These are phyloP conservation scores for Lethrus apterus DNA, from an alignment of 1,140 invertebrate species.

Conservation along the genomic window DNA sequence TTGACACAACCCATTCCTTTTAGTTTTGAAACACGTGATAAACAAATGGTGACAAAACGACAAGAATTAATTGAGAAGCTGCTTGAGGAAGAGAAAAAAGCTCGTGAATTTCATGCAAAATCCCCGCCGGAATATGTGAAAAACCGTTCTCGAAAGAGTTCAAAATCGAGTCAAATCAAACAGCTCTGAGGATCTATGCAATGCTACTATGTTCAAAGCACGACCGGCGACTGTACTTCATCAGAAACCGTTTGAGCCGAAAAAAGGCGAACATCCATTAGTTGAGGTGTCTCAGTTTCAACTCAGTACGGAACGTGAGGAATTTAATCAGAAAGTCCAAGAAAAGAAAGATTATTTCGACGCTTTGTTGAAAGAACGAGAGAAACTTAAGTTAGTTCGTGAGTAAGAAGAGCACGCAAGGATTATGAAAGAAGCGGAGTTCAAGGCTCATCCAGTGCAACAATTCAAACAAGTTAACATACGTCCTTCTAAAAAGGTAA, in stretches of 20 bases:
- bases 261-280: conserved; percentile 22
- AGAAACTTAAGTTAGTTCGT: neutral
- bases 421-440: conserved; percentile 19
- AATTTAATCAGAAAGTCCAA: conserved; percentile 40
- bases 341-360: conserved; percentile 33
- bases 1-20: conserved; percentile 42
- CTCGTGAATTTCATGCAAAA: no score
- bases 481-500: conserved; percentile 20
- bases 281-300: conserved; percentile 37
- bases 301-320: conserved; percentile 45
- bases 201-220: no score
- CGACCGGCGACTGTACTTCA: no score
- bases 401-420: conserved; percentile 16
- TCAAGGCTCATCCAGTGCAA: conserved; percentile 25
- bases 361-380: neutral
- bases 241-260: conserved; percentile 49
- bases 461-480: conserved; percentile 24
- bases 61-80: conserved; percentile 46
- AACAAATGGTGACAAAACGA: conserved; percentile 38
- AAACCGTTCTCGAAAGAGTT: no score
- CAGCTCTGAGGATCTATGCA: conserved; percentile 16
- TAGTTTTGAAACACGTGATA: conserved; percentile 46
- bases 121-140: no score
- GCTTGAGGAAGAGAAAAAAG: no score
- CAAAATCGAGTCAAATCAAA: no score